phyloP scores from a whole-genome alignment of 2,888 invertebrate genomes.

The Bursaphelenchus okinawaensis region DNA sequence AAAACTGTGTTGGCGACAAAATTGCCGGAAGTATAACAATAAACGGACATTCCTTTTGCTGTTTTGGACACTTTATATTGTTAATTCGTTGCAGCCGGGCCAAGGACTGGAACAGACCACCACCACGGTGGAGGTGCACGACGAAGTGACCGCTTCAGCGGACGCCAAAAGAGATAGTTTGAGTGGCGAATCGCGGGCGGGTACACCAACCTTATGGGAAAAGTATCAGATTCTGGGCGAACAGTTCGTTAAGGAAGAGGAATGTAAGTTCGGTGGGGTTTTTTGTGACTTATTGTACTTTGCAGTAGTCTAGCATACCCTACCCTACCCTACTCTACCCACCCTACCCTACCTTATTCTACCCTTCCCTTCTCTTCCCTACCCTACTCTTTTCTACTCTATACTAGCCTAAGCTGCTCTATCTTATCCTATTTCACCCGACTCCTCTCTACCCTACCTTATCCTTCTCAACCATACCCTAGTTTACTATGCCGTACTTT shows the following conservation, averaged over 20 bases:
- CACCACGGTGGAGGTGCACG: conserved; percentile 20
- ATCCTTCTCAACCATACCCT: no score
- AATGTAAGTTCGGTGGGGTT: background rate
- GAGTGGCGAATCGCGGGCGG: conserved; percentile 25
- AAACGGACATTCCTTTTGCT: background rate
- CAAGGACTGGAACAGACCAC: conserved; percentile 1
- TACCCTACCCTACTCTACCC: no score
- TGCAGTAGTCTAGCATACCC: no score
- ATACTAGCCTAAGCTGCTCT: no score
- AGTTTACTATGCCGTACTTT: no score
- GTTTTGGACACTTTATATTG: background rate
- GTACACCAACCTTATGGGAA: conserved; percentile 54
- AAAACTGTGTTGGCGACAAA: no score
- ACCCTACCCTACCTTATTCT: no score
- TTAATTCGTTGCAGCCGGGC: background rate
- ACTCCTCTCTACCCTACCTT: no score
- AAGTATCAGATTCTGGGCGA: conserved; percentile 48
- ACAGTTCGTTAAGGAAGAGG: conserved; percentile 30
- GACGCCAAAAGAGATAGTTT: conserved; percentile 10
- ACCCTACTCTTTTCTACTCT: no score
- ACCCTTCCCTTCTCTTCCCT: no score
- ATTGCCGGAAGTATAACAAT: background rate
- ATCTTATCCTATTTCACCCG: no score
- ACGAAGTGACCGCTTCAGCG: conserved; percentile 2
- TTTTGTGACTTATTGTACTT: background rate